Evolutionary conservation across 30 jellyfish, hydroid and myxozoan genomes (phyloP), one percentile per base, ranked within the genome.

Genomic region (Catostylus mosaicus): DNA sequence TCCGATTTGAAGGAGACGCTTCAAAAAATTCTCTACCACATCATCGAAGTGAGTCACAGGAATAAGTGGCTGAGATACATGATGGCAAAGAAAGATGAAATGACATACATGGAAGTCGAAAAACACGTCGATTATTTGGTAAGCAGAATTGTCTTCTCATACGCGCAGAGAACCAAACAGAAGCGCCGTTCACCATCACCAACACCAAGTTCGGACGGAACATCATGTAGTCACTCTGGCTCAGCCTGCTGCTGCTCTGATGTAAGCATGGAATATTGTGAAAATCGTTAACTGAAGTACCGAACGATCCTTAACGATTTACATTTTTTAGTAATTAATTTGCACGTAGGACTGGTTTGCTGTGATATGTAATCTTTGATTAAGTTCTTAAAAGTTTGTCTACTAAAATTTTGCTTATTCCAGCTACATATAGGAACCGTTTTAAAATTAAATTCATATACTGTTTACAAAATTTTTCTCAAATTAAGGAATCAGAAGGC

Each of bases 1-100:
- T 57, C 91, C 3, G 97, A 90, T 45, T 61, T 90, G 75, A 90
- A 73, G 40, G 97, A 90, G 65, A 90, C 97, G 20, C 87, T 90
- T 29, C 72, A 57, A 38, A 90, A 90, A 64, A 90, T 90, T 0
- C 75, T 74, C 60, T 73, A 70, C 77, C 96, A 90, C 70, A 78
- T 90, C 11, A 16, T 54, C n/a, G 89, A 83, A 20, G 69, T 92
- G 18, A 46, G 88, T 22, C 69, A 74, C 23, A 91, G 97, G 31
- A 74, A 51, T 54, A 75, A 75, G 59, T 56, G 91, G 84, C n/a
- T 82, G 63, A 73, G 72, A 35, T 31, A 83, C n/a, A 72, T 90
- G 89, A 90, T 83, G 97, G 96, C 96, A 29, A 83, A 83, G 70
- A 83, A 78, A 54, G 96, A 90, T 35, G 52, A 68, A 19, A 59